phyloP scores from a whole-genome alignment of 2,113 vertebrate species.

The Psammodynastes pulverulentus region DNA sequence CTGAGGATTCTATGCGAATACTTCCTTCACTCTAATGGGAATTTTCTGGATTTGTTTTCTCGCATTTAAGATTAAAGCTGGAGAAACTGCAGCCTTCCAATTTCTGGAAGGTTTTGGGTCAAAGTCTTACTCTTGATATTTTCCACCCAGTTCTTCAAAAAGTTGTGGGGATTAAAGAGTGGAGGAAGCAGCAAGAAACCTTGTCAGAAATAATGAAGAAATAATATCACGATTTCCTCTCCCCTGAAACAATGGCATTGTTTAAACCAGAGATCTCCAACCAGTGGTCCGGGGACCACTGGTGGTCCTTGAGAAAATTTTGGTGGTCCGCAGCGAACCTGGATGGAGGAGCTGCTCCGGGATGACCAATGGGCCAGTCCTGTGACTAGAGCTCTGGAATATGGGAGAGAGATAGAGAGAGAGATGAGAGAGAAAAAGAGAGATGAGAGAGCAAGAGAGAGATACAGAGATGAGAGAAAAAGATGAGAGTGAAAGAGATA shows the following conservation, averaged over 20 bases:
- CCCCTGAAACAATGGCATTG: background rate
- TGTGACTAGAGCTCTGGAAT: too few relatives aligned
- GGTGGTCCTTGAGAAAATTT: too few relatives aligned
- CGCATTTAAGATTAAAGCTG: background rate
- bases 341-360: too few relatives aligned
- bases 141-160: background rate
- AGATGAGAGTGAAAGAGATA: too few relatives aligned
- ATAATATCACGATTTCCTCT: background rate
- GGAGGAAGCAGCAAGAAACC: background rate
- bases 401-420: too few relatives aligned
- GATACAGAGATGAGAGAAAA: too few relatives aligned
- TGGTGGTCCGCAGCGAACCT: too few relatives aligned
- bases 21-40: background rate
- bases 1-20: background rate
- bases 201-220: too few relatives aligned
- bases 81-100: background rate
- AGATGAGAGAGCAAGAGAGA: too few relatives aligned
- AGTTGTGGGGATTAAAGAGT: background rate
- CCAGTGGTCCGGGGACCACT: too few relatives aligned
- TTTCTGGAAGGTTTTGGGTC: background rate
- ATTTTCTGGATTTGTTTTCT: background rate
- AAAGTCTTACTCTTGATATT: background rate
- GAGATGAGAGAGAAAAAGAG: too few relatives aligned
- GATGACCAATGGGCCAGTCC: too few relatives aligned
- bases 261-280: background rate